These are phyloP conservation scores for Dryocosmus kuriphilus DNA, from an alignment of 2,888 invertebrate genomes.

Conservation along the genomic window DNA sequence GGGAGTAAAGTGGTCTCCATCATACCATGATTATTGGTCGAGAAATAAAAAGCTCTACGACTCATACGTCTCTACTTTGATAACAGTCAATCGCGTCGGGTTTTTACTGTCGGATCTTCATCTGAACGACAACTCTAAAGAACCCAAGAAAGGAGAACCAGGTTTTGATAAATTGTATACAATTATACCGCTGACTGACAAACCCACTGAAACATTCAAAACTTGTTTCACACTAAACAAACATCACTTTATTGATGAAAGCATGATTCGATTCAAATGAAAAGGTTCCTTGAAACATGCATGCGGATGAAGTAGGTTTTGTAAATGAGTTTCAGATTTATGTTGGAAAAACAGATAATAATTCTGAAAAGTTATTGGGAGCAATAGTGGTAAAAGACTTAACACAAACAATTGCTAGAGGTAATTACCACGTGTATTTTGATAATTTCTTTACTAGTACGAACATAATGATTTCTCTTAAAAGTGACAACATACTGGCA, in stretches of 20 bases:
- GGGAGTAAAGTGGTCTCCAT: constrained; percentile 48
- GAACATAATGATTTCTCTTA: constrained; percentile 54
- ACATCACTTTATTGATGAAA: too few relatives aligned
- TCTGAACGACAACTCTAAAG: constrained; percentile 31
- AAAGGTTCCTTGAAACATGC: neutral
- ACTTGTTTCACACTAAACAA: too few relatives aligned
- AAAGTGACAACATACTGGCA: constrained; percentile 55
- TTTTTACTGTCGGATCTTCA: neutral
- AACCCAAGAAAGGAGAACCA: constrained; percentile 11
- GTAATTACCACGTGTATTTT: constrained; percentile 60
- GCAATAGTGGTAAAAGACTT: too few relatives aligned
- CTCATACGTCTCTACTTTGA: too few relatives aligned
- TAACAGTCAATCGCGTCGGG: constrained; percentile 40
- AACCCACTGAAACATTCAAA: too few relatives aligned
- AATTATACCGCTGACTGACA: neutral
- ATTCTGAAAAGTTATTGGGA: too few relatives aligned
- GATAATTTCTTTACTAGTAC: too few relatives aligned
- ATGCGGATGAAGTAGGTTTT: constrained; percentile 12
- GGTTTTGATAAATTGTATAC: constrained; percentile 15
- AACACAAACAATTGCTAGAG: constrained; percentile 49
- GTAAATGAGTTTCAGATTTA: constrained; percentile 32
- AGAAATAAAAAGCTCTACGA: constrained; percentile 45
- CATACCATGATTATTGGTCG: constrained; percentile 51
- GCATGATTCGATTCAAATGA: too few relatives aligned
- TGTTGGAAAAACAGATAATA: too few relatives aligned